Evolutionary conservation across 2,888 invertebrate genomes (phyloP).

Genomic region (Oasisia sp.): DNA sequence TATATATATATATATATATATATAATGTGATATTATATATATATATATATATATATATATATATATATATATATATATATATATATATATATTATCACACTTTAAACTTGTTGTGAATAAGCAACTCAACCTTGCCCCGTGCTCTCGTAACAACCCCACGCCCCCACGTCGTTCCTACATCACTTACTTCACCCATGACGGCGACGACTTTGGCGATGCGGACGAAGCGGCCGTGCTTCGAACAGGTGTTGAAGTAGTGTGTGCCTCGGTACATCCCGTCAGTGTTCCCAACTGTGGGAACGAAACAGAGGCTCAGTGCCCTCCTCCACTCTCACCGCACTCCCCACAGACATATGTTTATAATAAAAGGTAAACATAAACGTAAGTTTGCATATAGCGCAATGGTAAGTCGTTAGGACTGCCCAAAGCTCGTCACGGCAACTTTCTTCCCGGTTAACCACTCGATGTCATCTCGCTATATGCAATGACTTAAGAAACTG

Average conservation of each 20-base stretch:
- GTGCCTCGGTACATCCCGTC: slow-evolving; percentile 53
- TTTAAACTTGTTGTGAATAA: neutral
- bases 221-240: slow-evolving; percentile 53
- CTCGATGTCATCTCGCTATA: too few species aligned
- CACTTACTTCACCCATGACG: slow-evolving; percentile 43
- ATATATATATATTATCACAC: neutral
- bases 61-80: too few species aligned
- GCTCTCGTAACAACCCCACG: neutral
- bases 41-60: too few species aligned
- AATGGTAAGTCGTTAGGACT: too few species aligned
- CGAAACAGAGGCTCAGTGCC: neutral
- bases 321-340: neutral
- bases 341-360: neutral
- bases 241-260: slow-evolving; percentile 53
- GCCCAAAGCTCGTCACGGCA: too few species aligned
- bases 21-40: too few species aligned
- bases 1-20: too few species aligned
- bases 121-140: neutral
- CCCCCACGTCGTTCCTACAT: neutral
- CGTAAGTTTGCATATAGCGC: too few species aligned
- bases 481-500: too few species aligned
- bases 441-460: too few species aligned
- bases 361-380: neutral
- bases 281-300: slow-evolving; percentile 47
- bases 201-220: slow-evolving; percentile 52